A percentile compares a stretch with the other conserved stretches of the same genome.
Evolutionary conservation across 2,888 invertebrate genomes (phyloP).

Genomic region (Phlogophora meticulosa): DNA sequence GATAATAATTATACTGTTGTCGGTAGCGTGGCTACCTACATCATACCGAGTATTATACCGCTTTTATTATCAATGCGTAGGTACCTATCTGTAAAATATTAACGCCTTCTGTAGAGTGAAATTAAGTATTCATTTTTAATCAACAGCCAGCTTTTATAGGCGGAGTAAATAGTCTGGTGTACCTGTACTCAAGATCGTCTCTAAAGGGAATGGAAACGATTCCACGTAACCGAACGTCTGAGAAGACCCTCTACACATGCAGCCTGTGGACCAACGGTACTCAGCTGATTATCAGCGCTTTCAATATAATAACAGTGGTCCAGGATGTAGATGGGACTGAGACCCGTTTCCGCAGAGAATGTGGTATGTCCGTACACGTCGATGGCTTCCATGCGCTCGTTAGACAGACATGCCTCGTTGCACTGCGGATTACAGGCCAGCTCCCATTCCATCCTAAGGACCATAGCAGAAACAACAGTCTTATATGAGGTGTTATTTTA

Average conservation of each 20-base stretch:
- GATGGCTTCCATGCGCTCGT: too few species aligned
- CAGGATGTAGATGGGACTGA: too few species aligned
- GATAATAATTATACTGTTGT: constrained; percentile 61
- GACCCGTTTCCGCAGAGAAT: too few species aligned
- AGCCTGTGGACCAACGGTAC: too few species aligned
- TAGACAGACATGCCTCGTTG: too few species aligned
- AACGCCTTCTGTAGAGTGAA: constrained; percentile 42
- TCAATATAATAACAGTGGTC: too few species aligned
- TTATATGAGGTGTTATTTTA: too few species aligned
- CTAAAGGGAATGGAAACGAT: constrained; percentile 35
- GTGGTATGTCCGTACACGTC: too few species aligned
- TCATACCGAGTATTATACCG: constrained; percentile 30
- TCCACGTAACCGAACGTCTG: constrained; percentile 5
- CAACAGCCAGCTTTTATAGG: constrained; percentile 38
- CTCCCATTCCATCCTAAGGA: too few species aligned
- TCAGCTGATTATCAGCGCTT: too few species aligned
- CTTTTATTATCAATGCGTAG: constrained; percentile 33
- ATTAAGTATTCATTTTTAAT: constrained; percentile 58
- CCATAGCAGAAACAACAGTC: too few species aligned
- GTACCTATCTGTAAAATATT: constrained; percentile 44
- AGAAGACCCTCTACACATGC: background rate
- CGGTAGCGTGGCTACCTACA: constrained; percentile 28
- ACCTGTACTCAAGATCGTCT: constrained; percentile 27
- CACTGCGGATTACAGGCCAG: too few species aligned
- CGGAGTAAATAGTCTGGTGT: constrained; percentile 30